These are phyloP conservation scores for Monochamus saltuarius DNA, from an alignment of 1,140 invertebrate species.

Conservation along the genomic window DNA sequence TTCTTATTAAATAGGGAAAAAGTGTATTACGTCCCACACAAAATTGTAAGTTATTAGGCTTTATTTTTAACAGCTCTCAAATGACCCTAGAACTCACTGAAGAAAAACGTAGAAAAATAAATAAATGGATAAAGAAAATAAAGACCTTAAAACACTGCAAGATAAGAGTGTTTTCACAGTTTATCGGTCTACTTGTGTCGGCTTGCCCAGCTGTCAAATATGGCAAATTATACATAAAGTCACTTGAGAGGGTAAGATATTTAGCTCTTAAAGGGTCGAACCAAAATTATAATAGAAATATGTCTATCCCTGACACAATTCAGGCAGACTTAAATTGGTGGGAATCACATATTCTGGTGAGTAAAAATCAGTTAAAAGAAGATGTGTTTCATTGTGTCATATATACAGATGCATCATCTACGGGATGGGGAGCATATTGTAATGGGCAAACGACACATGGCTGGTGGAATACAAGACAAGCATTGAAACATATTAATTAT, in stretches of 20 bases:
- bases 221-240: conserved; percentile 14
- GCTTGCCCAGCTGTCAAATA: conserved; percentile 14
- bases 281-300: too few species aligned
- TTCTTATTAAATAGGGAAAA: conserved; percentile 23
- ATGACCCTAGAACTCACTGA: conserved; percentile 10
- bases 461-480: conserved; percentile 37
- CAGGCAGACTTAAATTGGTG: conserved; percentile 41
- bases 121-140: too few species aligned
- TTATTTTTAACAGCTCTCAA: conserved; percentile 9
- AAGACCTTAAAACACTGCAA: background rate
- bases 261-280: conserved; percentile 8
- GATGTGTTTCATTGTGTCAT: conserved; percentile 47
- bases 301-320: conserved; percentile 10
- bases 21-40: conserved; percentile 8
- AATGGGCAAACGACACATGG: conserved; percentile 33
- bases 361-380: conserved; percentile 19
- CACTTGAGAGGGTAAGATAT: conserved; percentile 15
- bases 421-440: conserved; percentile 46
- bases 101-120: conserved; percentile 3
- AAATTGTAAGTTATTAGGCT: conserved; percentile 22
- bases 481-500: conserved; percentile 47
- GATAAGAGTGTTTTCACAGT: conserved; percentile 10
- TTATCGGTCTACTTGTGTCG: conserved; percentile 8
- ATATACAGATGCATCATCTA: conserved; percentile 45
- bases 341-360: too few species aligned